Evolutionary conservation across 2,113 vertebrate species (phyloP), one percentile per base, ranked within the genome.

Genomic region (Cyprinodon variegatus): DNA sequence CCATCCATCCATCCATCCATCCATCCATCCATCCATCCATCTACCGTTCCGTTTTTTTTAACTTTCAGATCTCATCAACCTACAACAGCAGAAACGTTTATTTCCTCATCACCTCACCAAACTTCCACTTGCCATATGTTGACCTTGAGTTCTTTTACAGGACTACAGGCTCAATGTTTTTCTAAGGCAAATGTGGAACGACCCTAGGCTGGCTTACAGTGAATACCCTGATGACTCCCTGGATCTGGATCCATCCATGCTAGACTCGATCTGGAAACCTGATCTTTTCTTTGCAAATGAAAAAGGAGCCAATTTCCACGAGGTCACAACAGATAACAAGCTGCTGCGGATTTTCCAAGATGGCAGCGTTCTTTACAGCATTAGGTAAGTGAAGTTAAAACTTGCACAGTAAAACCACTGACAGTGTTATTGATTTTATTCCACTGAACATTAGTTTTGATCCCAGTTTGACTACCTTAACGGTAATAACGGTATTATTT

Each of bases 261-360:
- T 98, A 0, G 96, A 98, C 89, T 98, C 96, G 65, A 98, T 98
- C 92, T 98, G 97, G 97, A 98, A 97, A 89, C 97, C 97, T 4
- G 97, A 98, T 76, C 84, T 98, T 76, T 98, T 98, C 94, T 98
- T 98, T 0, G 96, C 96, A 84, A 98, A 98, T 0, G 97, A 98
- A 86, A 98, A 98, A 87, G 96, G 96, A 61, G 96, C 97, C 88
- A 96, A 95, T 81, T 98, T 98, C 93, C 97, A 98, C 0, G 97
- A 96, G 84, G 96, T 98, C 90, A 98, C 97, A 72, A 98, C 96
- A 0, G 96, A 97, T 91, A 98, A 98, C 94, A 98, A 98, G 90
- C 92, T 98, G 65, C 91, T 98, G 74, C 95, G 96, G 68, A 97
- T 98, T 92, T 98, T 98, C 93, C 96, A 96, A 90, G 95, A 98